Percentiles rank a stretch among this genome's conserved stretches.
These are phyloP conservation scores for Thera britannica DNA, from an alignment of 2,888 invertebrate genomes.

Conservation along the genomic window DNA sequence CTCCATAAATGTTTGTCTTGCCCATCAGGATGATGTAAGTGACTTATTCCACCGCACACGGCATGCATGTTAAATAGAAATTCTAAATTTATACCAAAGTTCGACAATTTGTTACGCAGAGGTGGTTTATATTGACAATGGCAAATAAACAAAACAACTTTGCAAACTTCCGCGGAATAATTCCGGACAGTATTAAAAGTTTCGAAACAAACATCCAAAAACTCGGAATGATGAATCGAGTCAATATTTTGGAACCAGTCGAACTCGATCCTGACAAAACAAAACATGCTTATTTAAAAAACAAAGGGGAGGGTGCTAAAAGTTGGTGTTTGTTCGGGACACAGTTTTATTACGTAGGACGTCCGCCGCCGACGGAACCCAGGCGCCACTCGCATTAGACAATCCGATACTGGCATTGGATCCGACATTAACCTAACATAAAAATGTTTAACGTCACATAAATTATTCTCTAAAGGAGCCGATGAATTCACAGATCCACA, in stretches of 20 bases:
- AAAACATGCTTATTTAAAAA: constrained; percentile 76
- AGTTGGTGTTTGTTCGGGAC: constrained; percentile 77
- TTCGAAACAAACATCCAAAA: constrained; percentile 36
- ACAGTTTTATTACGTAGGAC: constrained; percentile 73
- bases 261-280: constrained; percentile 67
- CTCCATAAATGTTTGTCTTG: constrained; percentile 69
- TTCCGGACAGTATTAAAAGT: constrained; percentile 40
- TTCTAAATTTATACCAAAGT: constrained; percentile 25
- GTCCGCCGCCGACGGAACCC: constrained; percentile 69
- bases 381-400: constrained; percentile 81
- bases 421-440: constrained; percentile 78
- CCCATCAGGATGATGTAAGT: constrained; percentile 69
- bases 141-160: constrained; percentile 33
- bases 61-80: constrained; percentile 48
- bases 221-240: constrained; percentile 48
- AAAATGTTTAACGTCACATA: constrained; percentile 81
- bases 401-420: constrained; percentile 75
- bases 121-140: constrained; percentile 26
- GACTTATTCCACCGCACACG: constrained; percentile 48
- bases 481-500: constrained; percentile 74
- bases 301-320: constrained; percentile 73
- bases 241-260: constrained; percentile 68
- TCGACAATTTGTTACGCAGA: constrained; percentile 29
- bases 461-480: constrained; percentile 78
- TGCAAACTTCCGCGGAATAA: constrained; percentile 29